Evolutionary conservation across 2,113 vertebrate genomes (phyloP).

Genomic region (Copsychus sechellarum): DNA sequence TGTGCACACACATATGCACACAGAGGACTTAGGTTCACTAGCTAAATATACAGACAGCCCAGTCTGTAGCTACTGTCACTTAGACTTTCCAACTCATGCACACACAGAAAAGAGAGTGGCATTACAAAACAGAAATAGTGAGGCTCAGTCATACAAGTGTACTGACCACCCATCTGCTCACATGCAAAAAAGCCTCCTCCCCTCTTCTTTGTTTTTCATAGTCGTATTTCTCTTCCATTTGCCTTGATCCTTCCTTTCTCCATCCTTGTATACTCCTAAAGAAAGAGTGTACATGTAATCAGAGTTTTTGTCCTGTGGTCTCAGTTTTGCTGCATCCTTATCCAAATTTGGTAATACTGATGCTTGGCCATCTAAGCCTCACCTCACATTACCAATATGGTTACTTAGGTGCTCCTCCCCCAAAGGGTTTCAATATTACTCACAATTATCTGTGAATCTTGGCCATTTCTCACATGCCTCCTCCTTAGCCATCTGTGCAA

Average conservation of each 20-base stretch:
- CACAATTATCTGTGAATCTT: background rate
- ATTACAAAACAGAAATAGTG: background rate
- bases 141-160: background rate
- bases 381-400: background rate
- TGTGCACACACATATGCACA: background rate
- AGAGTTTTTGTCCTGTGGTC: background rate
- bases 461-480: background rate
- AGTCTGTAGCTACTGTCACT: background rate
- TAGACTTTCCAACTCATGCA: background rate
- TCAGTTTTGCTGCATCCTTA: background rate
- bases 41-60: background rate
- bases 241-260: background rate
- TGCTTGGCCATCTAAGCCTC: background rate
- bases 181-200: background rate
- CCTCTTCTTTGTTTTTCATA: background rate
- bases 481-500: slow-evolving; percentile 7
- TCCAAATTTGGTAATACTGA: background rate
- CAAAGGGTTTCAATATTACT: background rate
- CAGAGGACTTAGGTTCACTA: background rate
- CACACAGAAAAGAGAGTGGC: background rate
- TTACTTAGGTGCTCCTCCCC: background rate
- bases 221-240: background rate
- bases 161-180: background rate
- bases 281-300: background rate
- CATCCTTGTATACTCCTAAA: background rate